Evolutionary conservation across 92 coral and sea anemone genomes (phyloP).

Genomic region (Meandrina meandrites): DNA sequence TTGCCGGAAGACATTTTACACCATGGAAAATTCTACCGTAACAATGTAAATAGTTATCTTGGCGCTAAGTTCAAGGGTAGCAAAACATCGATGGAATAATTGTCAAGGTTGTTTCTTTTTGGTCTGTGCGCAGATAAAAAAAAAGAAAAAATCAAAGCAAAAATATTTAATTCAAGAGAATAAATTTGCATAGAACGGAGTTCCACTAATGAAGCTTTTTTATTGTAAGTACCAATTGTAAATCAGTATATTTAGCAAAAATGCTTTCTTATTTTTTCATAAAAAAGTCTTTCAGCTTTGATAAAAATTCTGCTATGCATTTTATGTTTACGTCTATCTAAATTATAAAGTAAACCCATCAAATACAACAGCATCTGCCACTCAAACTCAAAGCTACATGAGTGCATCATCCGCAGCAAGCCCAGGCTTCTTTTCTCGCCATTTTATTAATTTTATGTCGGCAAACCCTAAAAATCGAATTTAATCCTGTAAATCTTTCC

Average conservation of each 20-base stretch:
- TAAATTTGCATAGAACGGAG: background rate
- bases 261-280: background rate
- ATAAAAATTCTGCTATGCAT: background rate
- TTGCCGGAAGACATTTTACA: constrained; percentile 29
- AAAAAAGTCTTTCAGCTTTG: background rate
- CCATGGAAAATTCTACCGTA: background rate
- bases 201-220: background rate
- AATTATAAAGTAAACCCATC: background rate
- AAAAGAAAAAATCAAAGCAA: background rate
- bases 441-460: constrained; percentile 13
- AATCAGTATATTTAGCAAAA: background rate
- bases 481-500: constrained; percentile 16
- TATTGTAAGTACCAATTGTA: background rate
- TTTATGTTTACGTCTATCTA: background rate
- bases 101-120: background rate
- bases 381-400: background rate
- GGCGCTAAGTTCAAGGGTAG: constrained; percentile 12
- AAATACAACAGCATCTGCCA: constrained; percentile 11
- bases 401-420: background rate
- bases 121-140: background rate
- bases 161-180: background rate
- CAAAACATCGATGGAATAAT: background rate
- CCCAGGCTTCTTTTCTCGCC: background rate
- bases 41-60: background rate
- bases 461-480: constrained; percentile 7